Evolutionary conservation across 1,140 invertebrate genomes (phyloP).

Genomic region (Aphaenogaster rudis): DNA sequence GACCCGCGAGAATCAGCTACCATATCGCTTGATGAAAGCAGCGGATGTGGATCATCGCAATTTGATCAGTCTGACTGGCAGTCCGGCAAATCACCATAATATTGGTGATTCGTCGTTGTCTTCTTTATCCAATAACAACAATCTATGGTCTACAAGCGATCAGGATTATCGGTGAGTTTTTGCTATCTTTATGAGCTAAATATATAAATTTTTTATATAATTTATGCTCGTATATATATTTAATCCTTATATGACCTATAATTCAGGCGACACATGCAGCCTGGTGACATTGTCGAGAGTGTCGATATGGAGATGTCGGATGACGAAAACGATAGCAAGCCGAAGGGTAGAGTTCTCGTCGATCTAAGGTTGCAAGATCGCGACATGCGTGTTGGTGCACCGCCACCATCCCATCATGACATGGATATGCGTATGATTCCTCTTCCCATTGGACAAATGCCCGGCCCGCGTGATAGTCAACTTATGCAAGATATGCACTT

Average conservation of each 20-base stretch:
- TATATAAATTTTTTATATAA: constrained; percentile 23
- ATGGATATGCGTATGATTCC: constrained; percentile 86
- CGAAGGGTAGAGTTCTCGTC: constrained; percentile 83
- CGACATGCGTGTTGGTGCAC: constrained; percentile 78
- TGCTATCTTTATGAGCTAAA: background rate
- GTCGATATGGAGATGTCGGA: constrained; percentile 92
- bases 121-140: constrained; percentile 76
- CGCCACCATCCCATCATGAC: constrained; percentile 75
- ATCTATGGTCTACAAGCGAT: constrained; percentile 83
- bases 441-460: constrained; percentile 73
- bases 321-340: constrained; percentile 87
- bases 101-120: constrained; percentile 76
- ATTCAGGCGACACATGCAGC: constrained; percentile 85
- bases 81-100: constrained; percentile 87
- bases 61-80: constrained; percentile 93
- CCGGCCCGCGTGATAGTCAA: constrained; percentile 62
- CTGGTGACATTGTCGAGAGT: constrained; percentile 89
- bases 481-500: constrained; percentile 72
- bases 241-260: constrained; percentile 54
- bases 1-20: constrained; percentile 80
- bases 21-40: constrained; percentile 84
- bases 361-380: constrained; percentile 84
- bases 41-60: constrained; percentile 94
- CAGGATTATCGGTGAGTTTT: constrained; percentile 83
- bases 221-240: constrained; percentile 8